A percentile compares a stretch with the other conserved stretches of the same genome.
Conservation (phyloP, 92 coral and sea anemone species). For the Micromussa lordhowensis region DNA sequence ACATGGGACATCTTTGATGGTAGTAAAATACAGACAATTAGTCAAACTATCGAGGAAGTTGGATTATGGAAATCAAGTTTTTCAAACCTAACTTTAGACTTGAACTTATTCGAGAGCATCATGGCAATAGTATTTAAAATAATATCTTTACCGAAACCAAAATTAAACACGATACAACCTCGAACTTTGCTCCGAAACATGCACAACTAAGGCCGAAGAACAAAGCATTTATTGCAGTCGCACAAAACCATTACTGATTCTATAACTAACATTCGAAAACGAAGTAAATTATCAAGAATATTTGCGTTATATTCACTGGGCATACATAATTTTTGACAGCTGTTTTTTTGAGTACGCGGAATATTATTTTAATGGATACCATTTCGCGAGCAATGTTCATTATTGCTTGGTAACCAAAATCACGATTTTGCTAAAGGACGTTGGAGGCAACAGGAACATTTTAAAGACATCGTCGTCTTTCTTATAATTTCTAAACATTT, state of each 20-base stretch:
- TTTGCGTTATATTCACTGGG: neutral
- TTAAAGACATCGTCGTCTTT: neutral
- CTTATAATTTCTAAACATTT: neutral
- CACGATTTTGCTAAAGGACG: neutral
- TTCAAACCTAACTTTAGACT: neutral
- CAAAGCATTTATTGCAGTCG: neutral
- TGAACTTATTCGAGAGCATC: neutral
- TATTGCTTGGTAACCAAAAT: conserved; percentile 2
- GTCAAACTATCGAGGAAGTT: neutral
- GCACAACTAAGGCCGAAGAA: neutral
- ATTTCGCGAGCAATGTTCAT: neutral
- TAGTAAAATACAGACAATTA: neutral
- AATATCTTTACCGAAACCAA: neutral
- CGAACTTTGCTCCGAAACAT: neutral
- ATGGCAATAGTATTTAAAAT: neutral
- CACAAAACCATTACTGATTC: neutral
- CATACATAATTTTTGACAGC: neutral
- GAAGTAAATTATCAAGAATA: neutral
- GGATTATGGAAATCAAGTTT: neutral
- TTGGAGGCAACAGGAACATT: neutral
- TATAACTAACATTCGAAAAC: neutral
- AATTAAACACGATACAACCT: neutral
- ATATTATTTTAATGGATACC: neutral
- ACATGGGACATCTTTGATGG: neutral
- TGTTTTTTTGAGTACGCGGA: neutral